phyloP scores from a whole-genome alignment of 2,888 invertebrate species.

The Mythimna vitellina region DNA sequence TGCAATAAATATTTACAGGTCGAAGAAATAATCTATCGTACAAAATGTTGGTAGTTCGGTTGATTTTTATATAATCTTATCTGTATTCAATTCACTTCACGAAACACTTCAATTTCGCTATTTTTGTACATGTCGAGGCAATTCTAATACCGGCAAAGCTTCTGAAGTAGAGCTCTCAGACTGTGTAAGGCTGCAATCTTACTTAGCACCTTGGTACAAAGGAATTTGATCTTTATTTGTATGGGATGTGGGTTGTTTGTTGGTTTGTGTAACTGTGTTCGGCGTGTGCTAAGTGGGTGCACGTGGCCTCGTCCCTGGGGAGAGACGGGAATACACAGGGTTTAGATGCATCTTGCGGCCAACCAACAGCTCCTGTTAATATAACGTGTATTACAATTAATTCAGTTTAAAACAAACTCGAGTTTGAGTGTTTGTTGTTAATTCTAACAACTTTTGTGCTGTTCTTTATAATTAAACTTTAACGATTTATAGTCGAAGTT shows the following conservation, averaged over 20 bases:
- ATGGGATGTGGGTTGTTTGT: slow-evolving; percentile 72
- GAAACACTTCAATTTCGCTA: slow-evolving; percentile 84
- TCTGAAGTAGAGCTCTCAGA: slow-evolving; percentile 85
- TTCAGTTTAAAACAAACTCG: slow-evolving; percentile 78
- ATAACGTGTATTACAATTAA: slow-evolving; percentile 85
- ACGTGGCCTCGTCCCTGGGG: slow-evolving; percentile 83
- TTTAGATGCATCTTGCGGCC: slow-evolving; percentile 86
- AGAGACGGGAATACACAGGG: slow-evolving; percentile 79
- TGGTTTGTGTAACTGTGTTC: slow-evolving; percentile 76
- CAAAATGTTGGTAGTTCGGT: slow-evolving; percentile 58
- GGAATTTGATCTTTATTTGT: slow-evolving; percentile 79
- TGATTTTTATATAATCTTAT: slow-evolving; percentile 72
- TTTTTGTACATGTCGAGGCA: slow-evolving; percentile 87
- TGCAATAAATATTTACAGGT: slow-evolving; percentile 60
- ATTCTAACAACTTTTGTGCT: slow-evolving; percentile 53
- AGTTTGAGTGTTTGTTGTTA: slow-evolving; percentile 57
- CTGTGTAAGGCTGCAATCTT: slow-evolving; percentile 82
- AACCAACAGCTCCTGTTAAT: slow-evolving; percentile 82
- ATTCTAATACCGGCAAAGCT: slow-evolving; percentile 86
- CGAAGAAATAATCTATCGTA: slow-evolving; percentile 52
- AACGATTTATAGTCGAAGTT: slow-evolving; percentile 37
- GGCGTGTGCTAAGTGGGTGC: slow-evolving; percentile 87
- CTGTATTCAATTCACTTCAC: slow-evolving; percentile 80
- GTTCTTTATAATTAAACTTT: slow-evolving; percentile 52
- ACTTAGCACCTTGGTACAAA: slow-evolving; percentile 71